Percentiles rank a stretch among this genome's conserved stretches.
phyloP scores from a whole-genome alignment of 2,113 vertebrate genomes.

The Asarcornis scutulata region DNA sequence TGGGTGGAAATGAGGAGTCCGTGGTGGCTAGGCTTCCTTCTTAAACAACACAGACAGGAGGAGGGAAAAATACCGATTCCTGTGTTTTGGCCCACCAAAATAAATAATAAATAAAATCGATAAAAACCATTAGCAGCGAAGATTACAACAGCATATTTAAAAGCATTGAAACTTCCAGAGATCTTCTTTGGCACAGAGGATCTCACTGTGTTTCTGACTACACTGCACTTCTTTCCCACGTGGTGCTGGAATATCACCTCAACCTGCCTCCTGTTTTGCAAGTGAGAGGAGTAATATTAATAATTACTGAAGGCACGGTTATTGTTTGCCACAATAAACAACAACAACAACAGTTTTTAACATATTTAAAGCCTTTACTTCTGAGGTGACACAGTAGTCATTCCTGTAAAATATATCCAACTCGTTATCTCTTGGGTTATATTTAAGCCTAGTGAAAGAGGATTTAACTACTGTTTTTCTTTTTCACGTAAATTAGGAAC shows the following conservation, averaged over 20 bases:
- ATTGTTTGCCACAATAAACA: background rate
- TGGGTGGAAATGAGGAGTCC: background rate
- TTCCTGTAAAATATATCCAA: background rate
- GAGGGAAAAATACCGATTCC: background rate
- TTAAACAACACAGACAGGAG: background rate
- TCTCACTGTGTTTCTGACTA: background rate
- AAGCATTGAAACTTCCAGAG: background rate
- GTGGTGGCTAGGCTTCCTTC: background rate
- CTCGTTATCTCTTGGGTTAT: background rate
- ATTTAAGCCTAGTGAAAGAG: background rate
- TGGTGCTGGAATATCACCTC: background rate
- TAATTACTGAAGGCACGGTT: fast-evolving
- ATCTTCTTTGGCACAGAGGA: background rate
- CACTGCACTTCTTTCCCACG: background rate
- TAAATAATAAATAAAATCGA: no score
- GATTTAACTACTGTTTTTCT: background rate
- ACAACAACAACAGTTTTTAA: background rate
- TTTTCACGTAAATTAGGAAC: background rate
- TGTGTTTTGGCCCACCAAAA: background rate
- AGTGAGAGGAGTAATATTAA: background rate
- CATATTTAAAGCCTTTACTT: background rate
- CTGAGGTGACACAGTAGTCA: background rate
- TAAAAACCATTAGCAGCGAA: background rate
- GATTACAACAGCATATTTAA: background rate
- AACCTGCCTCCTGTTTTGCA: background rate